A percentile compares a stretch with the other conserved stretches of the same genome.
Conservation (phyloP, 1,140 invertebrate genomes). For the Brachionus plicatilis region DNA sequence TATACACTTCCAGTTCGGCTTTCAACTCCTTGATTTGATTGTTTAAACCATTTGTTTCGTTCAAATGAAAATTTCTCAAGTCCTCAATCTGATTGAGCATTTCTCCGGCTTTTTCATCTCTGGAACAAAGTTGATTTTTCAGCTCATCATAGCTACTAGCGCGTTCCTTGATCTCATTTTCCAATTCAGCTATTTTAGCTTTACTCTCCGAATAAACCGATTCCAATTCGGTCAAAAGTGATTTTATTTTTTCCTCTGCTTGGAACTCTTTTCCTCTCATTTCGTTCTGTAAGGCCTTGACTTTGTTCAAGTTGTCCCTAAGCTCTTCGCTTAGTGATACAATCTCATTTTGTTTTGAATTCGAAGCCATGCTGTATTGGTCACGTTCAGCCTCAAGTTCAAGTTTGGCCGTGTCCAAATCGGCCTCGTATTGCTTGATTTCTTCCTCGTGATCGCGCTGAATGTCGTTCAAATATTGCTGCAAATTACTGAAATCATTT, state of each 20-base stretch:
- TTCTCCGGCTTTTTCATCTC: slow-evolving; percentile 1
- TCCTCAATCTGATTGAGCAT: background rate
- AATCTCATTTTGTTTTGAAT: slow-evolving; percentile 10
- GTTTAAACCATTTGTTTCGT: background rate
- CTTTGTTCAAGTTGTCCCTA: background rate
- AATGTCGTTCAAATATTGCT: slow-evolving; percentile 31
- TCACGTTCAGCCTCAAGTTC: slow-evolving; percentile 5
- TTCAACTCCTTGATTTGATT: background rate
- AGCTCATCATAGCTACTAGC: slow-evolving; percentile 2
- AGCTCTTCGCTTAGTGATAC: background rate
- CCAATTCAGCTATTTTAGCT: slow-evolving; percentile 1
- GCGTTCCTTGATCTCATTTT: background rate
- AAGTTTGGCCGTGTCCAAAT: background rate
- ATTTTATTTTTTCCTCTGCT: slow-evolving; percentile 3
- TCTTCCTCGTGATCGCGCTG: slow-evolving; percentile 12
- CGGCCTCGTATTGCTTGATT: slow-evolving; percentile 22
- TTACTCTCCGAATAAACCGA: background rate
- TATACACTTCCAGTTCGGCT: background rate
- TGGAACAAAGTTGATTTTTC: background rate
- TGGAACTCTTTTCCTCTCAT: background rate
- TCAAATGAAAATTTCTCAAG: background rate
- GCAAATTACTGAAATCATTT: slow-evolving; percentile 17
- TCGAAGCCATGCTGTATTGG: background rate
- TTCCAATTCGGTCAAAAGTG: slow-evolving; percentile 10
- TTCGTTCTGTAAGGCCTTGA: background rate